These are phyloP conservation scores for Osmerus mordax DNA, from an alignment of 2,113 vertebrate species.

Conservation along the genomic window DNA sequence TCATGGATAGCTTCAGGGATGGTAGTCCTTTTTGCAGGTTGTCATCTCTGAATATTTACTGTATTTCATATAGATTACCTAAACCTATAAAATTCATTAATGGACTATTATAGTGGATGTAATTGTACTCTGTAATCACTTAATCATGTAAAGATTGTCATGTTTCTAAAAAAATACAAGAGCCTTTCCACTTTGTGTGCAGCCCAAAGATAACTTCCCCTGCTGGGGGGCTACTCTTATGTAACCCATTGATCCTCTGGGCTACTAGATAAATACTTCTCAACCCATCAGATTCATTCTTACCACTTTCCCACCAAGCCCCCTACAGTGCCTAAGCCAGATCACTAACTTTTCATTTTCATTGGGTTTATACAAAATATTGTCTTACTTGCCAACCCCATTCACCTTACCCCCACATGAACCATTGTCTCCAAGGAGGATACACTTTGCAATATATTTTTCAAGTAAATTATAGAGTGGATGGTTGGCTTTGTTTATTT, in stretches of 20 bases:
- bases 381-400: slow-evolving; percentile 45
- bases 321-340: slow-evolving; percentile 32
- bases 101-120: no score
- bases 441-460: slow-evolving; percentile 52
- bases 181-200: background rate
- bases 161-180: no score
- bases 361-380: slow-evolving; percentile 38
- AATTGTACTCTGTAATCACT: no score
- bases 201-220: background rate
- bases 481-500: slow-evolving; percentile 40
- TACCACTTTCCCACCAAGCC: slow-evolving; percentile 46
- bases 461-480: slow-evolving; percentile 21
- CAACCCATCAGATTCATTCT: slow-evolving; percentile 37
- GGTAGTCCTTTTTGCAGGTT: no score
- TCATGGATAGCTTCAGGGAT: no score
- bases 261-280: slow-evolving; percentile 28
- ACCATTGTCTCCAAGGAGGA: slow-evolving; percentile 48
- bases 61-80: no score
- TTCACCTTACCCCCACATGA: slow-evolving; percentile 56
- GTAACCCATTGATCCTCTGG: slow-evolving; percentile 30
- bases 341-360: slow-evolving; percentile 64
- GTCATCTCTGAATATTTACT: no score
- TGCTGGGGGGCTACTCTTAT: slow-evolving; percentile 25
- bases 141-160: no score
- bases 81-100: no score